Base-by-base conservation (phyloP, 37 sponge, comb jelly and placozoan genomes). In the Spongia lamella region DNA sequence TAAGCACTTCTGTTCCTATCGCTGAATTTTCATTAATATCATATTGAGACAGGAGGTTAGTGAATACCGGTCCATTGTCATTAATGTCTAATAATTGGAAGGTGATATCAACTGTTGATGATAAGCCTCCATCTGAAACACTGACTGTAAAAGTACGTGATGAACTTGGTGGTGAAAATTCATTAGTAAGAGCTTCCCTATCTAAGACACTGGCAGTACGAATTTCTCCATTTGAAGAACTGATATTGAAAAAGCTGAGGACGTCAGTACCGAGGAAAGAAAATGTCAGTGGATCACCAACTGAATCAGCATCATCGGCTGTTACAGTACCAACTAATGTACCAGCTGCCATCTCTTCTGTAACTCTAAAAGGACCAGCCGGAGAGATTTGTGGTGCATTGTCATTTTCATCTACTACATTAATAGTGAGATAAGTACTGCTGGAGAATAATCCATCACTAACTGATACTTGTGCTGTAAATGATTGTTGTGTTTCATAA, bases 381-480 rank as follows among this genome's bases (percentile, higher is more conserved):
- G 53, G 70, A n/a, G 15, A 13, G 31, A 95, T 78, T 0, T 38
- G 21, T 17, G 96, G 96, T 3, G 72, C 3, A 37, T 74, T 83
- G 25, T 95, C 92, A 63, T 95, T 95, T 50, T 78, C 90, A 37
- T 95, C 85, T 22, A 85, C 19, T 20, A 93, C 86, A 73, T 72
- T 75, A 11, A 93, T 79, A n/a, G 50, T 58, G 11, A 93, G 64
- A 0, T 54, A 19, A 7, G 82, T 72, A 25, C n/a, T 64, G 5
- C 73, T 35, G 2, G 20, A 55, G 21, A 38, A 69, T 16, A 56
- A 51, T 27, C 68, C 60, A 64, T 95, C 96, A 7, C 52, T 72
- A 29, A 73, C 91, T 3, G 27, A n/a, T 21, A 95, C 77, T 16
- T 25, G 64, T 15, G 88, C 66, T 17, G 35, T 40, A 35, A 90